Conservation (phyloP, 2,113 vertebrate species). For the Eulemur macaco region DNA sequence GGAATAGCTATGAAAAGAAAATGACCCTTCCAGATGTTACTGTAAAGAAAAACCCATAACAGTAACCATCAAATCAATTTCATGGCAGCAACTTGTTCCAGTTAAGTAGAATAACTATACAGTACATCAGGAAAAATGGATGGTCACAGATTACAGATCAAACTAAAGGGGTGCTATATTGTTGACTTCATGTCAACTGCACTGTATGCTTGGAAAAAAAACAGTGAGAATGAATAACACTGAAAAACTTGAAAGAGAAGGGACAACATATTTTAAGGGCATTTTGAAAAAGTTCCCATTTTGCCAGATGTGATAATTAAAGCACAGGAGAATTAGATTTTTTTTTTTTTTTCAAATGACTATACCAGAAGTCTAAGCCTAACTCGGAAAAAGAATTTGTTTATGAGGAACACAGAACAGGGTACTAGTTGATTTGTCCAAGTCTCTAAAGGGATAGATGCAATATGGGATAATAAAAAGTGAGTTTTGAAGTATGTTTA, state of each 20-base stretch:
- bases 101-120: constrained; percentile 65
- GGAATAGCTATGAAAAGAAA: constrained; percentile 76
- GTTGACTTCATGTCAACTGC: constrained; percentile 81
- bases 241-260: constrained; percentile 84
- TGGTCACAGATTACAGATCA: constrained; percentile 76
- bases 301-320: constrained; percentile 77
- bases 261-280: constrained; percentile 77
- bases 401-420: constrained; percentile 84
- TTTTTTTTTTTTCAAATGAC: constrained; percentile 50
- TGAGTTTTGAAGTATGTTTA: constrained; percentile 86
- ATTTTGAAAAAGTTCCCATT: constrained; percentile 74
- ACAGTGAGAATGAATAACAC: constrained; percentile 79
- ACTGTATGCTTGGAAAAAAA: constrained; percentile 52
- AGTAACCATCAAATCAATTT: constrained; percentile 80
- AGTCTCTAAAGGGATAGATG: constrained; percentile 87
- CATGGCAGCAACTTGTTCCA: constrained; percentile 74
- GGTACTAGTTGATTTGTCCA: constrained; percentile 80
- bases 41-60: constrained; percentile 85
- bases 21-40: constrained; percentile 77
- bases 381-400: constrained; percentile 84
- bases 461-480: constrained; percentile 88
- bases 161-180: constrained; percentile 67
- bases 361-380: constrained; percentile 76
- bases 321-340: constrained; percentile 79
- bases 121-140: constrained; percentile 79